phyloP scores from a whole-genome alignment of 1,140 invertebrate species.

The Gryon sp. region DNA sequence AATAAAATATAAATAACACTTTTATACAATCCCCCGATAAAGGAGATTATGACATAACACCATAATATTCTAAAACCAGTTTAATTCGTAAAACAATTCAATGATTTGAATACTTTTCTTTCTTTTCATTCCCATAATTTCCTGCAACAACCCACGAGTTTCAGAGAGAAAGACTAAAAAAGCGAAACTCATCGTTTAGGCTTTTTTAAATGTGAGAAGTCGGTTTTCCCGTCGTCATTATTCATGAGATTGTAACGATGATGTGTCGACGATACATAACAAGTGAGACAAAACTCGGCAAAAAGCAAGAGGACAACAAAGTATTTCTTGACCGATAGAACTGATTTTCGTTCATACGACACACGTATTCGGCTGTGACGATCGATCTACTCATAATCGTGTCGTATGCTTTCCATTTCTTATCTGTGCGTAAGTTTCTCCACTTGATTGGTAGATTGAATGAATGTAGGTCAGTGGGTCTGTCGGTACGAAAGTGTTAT shows the following conservation, averaged over 20 bases:
- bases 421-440: constrained; percentile 48
- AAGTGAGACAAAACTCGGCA: not conserved
- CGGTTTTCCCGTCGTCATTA: not conserved
- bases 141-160: too few relatives aligned
- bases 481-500: constrained; percentile 68
- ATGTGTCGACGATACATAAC: constrained; percentile 2
- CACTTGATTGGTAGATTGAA: constrained; percentile 53
- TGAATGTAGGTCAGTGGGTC: constrained; percentile 74
- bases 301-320: constrained; percentile 24
- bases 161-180: too few relatives aligned
- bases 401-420: constrained; percentile 52
- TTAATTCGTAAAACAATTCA: too few relatives aligned
- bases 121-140: too few relatives aligned
- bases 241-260: constrained; percentile 1
- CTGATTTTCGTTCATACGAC: too few relatives aligned
- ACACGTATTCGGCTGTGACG: constrained; percentile 28
- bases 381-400: constrained; percentile 8
- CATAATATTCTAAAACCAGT: too few relatives aligned
- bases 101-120: too few relatives aligned
- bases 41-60: too few relatives aligned
- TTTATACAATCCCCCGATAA: too few relatives aligned
- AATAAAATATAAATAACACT: too few relatives aligned
- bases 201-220: not conserved
- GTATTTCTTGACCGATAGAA: constrained; percentile 52
- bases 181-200: not conserved